Evolutionary conservation across 2,113 vertebrate species (phyloP).

Genomic region (Morone chrysops): DNA sequence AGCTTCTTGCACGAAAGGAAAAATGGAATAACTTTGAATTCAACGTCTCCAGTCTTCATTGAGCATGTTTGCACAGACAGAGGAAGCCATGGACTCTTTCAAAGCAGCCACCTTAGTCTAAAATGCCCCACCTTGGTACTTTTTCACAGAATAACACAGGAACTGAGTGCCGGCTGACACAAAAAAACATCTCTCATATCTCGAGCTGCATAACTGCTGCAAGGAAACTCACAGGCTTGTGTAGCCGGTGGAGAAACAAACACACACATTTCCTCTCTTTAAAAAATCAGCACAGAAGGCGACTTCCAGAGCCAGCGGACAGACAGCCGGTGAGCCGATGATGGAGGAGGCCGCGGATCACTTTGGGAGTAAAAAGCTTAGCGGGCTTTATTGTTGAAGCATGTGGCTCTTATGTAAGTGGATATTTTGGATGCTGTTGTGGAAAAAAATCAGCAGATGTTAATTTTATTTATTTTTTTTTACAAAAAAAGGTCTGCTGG

Average conservation of each 20-base stretch:
- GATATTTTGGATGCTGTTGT: constrained; percentile 42
- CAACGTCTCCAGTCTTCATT: too few relatives aligned
- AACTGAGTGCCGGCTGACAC: constrained; percentile 40
- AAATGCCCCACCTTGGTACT: neutral
- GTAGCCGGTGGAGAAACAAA: neutral
- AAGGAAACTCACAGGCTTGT: neutral
- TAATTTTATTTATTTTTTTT: constrained; percentile 13
- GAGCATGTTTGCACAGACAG: neutral
- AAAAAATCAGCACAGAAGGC: constrained; percentile 27
- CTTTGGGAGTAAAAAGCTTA: constrained; percentile 62
- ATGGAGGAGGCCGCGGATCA: constrained; percentile 39
- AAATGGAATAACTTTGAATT: neutral
- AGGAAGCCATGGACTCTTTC: neutral
- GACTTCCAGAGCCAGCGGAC: constrained; percentile 41
- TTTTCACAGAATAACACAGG: constrained; percentile 60
- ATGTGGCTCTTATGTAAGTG: constrained; percentile 68
- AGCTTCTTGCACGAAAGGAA: neutral
- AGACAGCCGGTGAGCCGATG: constrained; percentile 26
- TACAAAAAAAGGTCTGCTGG: neutral
- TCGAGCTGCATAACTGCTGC: neutral
- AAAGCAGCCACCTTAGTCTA: neutral
- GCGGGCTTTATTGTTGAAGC: constrained; percentile 56
- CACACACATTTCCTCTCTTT: constrained; percentile 19
- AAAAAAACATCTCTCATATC: constrained; percentile 22
- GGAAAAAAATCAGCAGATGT: constrained; percentile 58